Percentiles rank a stretch among this genome's conserved stretches.
These are phyloP conservation scores for Ypsolopha scabrella DNA, from an alignment of 2,888 invertebrate species.

Conservation along the genomic window DNA sequence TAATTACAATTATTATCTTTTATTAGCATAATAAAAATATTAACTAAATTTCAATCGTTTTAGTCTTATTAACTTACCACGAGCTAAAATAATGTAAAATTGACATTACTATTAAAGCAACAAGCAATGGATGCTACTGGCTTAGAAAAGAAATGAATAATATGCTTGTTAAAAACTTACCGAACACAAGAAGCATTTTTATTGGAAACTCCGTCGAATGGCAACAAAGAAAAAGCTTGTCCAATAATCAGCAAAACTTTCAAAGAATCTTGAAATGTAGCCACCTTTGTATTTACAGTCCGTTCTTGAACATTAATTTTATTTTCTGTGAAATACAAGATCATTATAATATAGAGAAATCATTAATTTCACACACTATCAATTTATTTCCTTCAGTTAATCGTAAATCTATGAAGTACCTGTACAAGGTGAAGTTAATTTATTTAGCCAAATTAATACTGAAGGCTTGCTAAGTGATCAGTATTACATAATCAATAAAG, in stretches of 20 bases:
- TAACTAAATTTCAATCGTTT: too few relatives aligned
- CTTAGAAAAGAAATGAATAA: too few relatives aligned
- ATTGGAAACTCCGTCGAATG: constrained; percentile 35
- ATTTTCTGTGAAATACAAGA: constrained; percentile 30
- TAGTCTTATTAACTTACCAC: too few relatives aligned
- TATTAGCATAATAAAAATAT: too few relatives aligned
- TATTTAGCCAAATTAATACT: too few relatives aligned
- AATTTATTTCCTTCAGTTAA: too few relatives aligned
- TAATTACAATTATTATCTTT: too few relatives aligned
- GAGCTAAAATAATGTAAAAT: not conserved
- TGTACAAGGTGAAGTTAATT: too few relatives aligned
- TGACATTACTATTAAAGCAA: too few relatives aligned
- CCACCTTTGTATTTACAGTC: constrained; percentile 17
- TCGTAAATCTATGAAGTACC: too few relatives aligned
- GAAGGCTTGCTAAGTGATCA: too few relatives aligned
- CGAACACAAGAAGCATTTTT: constrained; percentile 26
- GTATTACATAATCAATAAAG: too few relatives aligned
- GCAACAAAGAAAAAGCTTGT: constrained; percentile 44
- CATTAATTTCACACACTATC: not conserved
- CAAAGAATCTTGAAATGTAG: constrained; percentile 37
- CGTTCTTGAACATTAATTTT: constrained; percentile 28
- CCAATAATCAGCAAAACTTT: constrained; percentile 37
- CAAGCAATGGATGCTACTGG: not conserved
- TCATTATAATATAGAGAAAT: not conserved
- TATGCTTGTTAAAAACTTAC: constrained; percentile 19